Evolutionary conservation across 92 coral and sea anemone genomes (phyloP).

Genomic region (Palythoa heliodiscus): DNA sequence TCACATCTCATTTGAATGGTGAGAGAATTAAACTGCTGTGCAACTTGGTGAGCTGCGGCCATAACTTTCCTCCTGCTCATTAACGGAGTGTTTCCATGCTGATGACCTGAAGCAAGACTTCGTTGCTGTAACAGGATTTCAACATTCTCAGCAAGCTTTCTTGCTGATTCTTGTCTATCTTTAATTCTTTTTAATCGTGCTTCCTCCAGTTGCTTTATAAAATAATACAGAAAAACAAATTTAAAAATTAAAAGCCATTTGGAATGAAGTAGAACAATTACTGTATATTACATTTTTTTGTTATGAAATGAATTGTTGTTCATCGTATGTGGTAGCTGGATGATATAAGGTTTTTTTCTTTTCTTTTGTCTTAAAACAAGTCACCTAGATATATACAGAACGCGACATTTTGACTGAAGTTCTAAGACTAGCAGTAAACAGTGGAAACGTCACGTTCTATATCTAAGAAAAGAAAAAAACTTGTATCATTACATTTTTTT

Average conservation of each 20-base stretch:
- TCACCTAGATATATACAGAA: no score
- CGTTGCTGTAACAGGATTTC: constrained; percentile 84
- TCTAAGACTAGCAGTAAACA: no score
- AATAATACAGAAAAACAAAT: not conserved
- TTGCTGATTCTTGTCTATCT: constrained; percentile 88
- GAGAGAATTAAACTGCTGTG: constrained; percentile 66
- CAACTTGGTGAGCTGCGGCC: constrained; percentile 82
- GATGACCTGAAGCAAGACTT: constrained; percentile 61
- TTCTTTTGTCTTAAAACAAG: no score
- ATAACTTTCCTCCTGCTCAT: constrained; percentile 69
- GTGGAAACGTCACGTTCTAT: no score
- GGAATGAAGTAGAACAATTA: not conserved
- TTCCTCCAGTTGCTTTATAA: constrained; percentile 70
- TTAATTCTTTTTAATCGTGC: constrained; percentile 85
- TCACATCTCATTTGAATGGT: constrained; percentile 70
- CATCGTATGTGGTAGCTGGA: no score
- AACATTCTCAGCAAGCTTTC: constrained; percentile 86
- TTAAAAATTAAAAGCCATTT: not conserved
- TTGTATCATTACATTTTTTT: no score
- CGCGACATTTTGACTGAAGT: no score
- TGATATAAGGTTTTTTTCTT: no score
- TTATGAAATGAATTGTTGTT: no score
- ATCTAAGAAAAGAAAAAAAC: no score
- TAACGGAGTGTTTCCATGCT: constrained; percentile 29
- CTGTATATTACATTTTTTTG: not conserved